Conservation (phyloP, 2,797 vertebrate species). For the Diglossa cyanea region DNA sequence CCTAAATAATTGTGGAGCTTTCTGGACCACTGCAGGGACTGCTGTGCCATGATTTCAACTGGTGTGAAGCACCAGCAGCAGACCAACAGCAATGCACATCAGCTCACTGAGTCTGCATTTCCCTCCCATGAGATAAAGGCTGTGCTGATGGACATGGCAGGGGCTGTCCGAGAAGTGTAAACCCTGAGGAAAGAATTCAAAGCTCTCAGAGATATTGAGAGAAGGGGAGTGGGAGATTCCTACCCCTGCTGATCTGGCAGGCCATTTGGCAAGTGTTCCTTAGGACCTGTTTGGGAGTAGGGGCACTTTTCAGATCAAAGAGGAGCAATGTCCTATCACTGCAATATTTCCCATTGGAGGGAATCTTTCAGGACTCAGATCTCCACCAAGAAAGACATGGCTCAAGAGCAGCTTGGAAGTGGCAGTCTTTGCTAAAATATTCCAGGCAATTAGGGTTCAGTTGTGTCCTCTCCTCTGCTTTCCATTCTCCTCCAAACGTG, state of each 20-base stretch:
- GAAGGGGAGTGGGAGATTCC: neutral
- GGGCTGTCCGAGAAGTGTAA: neutral
- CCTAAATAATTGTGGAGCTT: neutral
- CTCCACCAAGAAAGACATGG: neutral
- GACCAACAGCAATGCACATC: neutral
- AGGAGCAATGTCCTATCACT: neutral
- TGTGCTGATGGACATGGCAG: neutral
- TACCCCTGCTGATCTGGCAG: neutral
- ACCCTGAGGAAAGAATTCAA: neutral
- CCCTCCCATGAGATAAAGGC: neutral
- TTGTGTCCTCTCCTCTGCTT: neutral
- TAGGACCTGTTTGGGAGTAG: neutral
- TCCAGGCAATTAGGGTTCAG: neutral
- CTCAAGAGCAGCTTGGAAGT: neutral
- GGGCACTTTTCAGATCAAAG: neutral
- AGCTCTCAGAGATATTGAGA: neutral
- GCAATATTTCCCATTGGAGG: neutral
- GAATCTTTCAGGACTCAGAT: neutral
- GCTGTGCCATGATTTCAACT: neutral
- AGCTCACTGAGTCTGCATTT: neutral
- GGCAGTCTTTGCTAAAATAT: neutral
- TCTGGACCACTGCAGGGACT: accelerated
- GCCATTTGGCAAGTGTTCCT: neutral
- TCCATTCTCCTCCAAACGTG: neutral
- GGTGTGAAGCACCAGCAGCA: neutral